Evolutionary conservation across 37 sponge, comb jelly and placozoan genomes (phyloP).

Genomic region (Tethya wilhelma): DNA sequence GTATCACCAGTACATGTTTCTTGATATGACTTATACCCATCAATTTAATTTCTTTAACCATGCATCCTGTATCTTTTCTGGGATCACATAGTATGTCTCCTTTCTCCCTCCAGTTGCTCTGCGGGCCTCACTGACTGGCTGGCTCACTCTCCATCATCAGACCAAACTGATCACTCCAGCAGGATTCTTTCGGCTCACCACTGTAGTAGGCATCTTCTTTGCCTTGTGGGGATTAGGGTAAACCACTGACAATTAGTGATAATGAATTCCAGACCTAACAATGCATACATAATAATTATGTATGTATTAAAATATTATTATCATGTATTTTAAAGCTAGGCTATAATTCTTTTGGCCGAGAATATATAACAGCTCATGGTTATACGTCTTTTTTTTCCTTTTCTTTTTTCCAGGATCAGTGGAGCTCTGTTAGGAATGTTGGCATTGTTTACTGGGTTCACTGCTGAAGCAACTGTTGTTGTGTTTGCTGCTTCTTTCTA

Average conservation of each 20-base stretch:
- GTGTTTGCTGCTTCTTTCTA: conserved; percentile 6
- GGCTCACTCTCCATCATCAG: conserved; percentile 50
- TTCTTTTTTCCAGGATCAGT: conserved; percentile 23
- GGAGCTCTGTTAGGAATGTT: conserved; percentile 60
- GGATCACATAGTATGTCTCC: too few species aligned
- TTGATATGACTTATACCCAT: too few species aligned
- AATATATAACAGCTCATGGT: background rate
- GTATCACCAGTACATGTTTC: too few species aligned
- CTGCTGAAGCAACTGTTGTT: conserved; percentile 29
- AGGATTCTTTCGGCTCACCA: conserved; percentile 29
- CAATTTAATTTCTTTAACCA: too few species aligned
- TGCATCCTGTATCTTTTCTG: too few species aligned
- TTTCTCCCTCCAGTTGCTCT: conserved; percentile 48
- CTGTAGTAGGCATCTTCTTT: conserved; percentile 36
- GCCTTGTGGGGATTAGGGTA: conserved; percentile 33
- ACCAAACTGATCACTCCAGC: conserved; percentile 56
- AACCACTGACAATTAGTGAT: too few species aligned
- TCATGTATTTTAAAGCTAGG: too few species aligned
- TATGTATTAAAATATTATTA: background rate
- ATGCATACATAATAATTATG: background rate
- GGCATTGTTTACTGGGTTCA: conserved; percentile 54
- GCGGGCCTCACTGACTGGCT: conserved; percentile 54
- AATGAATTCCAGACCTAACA: background rate
- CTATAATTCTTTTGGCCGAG: too few species aligned
- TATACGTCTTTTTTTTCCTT: too few species aligned